phyloP scores from a whole-genome alignment of 2,113 vertebrate species.

The Dicerorhinus sumatrensis region DNA sequence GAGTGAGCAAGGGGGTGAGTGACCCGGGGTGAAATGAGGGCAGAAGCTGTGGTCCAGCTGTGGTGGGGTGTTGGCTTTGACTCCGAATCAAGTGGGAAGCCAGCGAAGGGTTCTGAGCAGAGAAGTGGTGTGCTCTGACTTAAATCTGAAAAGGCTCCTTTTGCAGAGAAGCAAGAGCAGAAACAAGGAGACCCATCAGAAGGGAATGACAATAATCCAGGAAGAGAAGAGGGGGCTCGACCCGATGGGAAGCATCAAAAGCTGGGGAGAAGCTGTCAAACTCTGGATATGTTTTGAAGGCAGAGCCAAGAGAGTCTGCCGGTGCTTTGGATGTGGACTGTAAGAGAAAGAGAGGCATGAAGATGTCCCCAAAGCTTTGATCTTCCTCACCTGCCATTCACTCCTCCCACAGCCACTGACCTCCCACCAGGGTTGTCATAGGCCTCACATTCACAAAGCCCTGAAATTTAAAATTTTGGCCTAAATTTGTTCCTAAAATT shows the following conservation, averaged over 20 bases:
- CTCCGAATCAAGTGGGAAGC: background rate
- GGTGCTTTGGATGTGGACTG: background rate
- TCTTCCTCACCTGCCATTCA: background rate
- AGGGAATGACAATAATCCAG: background rate
- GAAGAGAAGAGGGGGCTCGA: background rate
- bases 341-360: background rate
- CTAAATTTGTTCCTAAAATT: background rate
- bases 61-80: background rate
- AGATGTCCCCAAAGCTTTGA: background rate
- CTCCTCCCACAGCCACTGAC: rapidly evolving
- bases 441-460: background rate
- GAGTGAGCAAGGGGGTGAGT: background rate
- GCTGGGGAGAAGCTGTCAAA: rapidly evolving
- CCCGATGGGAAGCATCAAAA: rapidly evolving
- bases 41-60: too few species aligned
- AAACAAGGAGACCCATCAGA: background rate
- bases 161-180: background rate
- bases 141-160: background rate
- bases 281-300: background rate
- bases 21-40: background rate
- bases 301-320: background rate
- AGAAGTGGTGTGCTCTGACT: background rate
- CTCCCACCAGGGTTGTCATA: background rate
- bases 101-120: background rate
- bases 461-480: background rate